A percentile compares a stretch with the other conserved stretches of the same genome.
Conservation (phyloP, 2,113 vertebrate species). For the Monarcha castaneiventris region DNA sequence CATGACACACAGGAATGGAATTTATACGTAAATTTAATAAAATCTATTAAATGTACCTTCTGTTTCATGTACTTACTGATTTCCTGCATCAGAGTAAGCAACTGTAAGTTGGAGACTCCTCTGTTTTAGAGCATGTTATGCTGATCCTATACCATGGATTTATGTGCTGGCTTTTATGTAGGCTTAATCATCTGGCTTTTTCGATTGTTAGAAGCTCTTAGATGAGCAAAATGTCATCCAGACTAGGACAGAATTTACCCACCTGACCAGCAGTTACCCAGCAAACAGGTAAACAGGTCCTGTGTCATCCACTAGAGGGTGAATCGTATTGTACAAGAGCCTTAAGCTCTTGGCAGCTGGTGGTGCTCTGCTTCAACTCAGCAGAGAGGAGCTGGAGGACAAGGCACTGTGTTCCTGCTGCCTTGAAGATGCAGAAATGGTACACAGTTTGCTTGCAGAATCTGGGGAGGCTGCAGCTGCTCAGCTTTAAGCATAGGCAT, state of each 20-base stretch:
- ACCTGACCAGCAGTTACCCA: background rate
- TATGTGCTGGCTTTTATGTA: background rate
- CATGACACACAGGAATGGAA: background rate
- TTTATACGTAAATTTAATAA: slow-evolving; percentile 23
- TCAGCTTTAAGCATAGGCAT: background rate
- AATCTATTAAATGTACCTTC: background rate
- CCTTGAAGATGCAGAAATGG: background rate
- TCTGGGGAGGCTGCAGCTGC: background rate
- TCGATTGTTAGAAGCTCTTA: background rate
- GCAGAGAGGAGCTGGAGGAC: background rate
- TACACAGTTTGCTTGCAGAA: background rate
- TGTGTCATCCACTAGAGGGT: slow-evolving; percentile 49
- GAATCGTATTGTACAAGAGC: background rate
- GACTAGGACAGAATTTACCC: background rate
- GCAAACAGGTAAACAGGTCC: background rate
- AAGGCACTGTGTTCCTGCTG: background rate
- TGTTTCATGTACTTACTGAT: background rate
- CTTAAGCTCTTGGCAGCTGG: background rate
- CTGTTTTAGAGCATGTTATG: background rate
- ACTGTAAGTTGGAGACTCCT: background rate
- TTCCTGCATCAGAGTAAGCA: background rate
- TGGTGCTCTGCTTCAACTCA: background rate
- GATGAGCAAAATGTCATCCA: background rate
- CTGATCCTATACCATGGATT: background rate
- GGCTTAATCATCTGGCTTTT: background rate